These are phyloP conservation scores for Pegoplata infirma DNA, from an alignment of 2,888 invertebrate genomes.

Conservation along the genomic window DNA sequence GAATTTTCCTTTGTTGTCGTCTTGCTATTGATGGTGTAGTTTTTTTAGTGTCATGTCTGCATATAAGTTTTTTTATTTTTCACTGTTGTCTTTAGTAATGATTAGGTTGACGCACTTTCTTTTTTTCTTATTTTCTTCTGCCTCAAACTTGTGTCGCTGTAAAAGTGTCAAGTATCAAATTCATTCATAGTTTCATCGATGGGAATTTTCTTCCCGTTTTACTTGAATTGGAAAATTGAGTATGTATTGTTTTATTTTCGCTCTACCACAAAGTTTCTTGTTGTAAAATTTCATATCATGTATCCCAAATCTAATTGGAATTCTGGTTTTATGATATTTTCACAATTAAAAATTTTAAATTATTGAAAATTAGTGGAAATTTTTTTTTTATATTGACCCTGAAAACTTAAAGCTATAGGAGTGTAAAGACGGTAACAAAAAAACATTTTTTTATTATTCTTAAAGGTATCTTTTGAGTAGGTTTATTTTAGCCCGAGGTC, in stretches of 20 bases:
- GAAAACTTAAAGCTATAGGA: too few relatives aligned
- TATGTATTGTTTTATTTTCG: constrained; percentile 1
- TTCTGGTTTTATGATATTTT: background rate
- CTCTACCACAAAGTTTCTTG: background rate
- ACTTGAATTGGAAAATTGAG: constrained; percentile 25
- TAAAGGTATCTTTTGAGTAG: too few relatives aligned
- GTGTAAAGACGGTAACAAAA: too few relatives aligned
- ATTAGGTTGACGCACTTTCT: constrained; percentile 34
- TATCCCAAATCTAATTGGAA: background rate
- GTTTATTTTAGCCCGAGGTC: too few relatives aligned
- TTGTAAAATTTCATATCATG: background rate
- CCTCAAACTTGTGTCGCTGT: background rate
- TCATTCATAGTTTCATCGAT: constrained; percentile 18
- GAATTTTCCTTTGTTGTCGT: constrained; percentile 37
- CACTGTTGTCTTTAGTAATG: background rate
- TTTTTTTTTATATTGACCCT: too few relatives aligned
- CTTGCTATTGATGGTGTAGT: background rate
- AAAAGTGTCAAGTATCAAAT: background rate
- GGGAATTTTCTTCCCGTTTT: constrained; percentile 28
- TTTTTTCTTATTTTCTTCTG: background rate
- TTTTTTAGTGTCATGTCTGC: background rate
- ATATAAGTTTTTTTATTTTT: background rate
- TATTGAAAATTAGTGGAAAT: too few relatives aligned
- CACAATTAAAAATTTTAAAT: too few relatives aligned
- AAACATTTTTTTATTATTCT: too few relatives aligned